Percentiles rank a stretch among this genome's conserved stretches.
Conservation (phyloP, 1,140 invertebrate species). For the Halictus rubicundus region DNA sequence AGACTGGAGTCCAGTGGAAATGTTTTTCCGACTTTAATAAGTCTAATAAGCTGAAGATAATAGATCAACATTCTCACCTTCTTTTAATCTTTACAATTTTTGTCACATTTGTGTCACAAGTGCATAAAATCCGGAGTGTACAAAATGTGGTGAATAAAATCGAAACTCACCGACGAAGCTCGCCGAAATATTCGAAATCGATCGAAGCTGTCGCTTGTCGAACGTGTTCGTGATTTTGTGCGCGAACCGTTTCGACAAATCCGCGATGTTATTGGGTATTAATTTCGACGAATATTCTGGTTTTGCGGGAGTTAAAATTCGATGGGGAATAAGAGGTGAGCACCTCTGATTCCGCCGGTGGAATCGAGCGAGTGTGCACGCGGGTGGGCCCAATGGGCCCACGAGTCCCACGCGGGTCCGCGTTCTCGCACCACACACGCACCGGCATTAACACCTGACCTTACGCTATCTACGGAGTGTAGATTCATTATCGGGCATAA, state of each 20-base stretch:
- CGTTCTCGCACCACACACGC: conserved; percentile 71
- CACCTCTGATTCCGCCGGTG: conserved; percentile 49
- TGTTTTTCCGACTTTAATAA: no score
- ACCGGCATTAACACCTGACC: conserved; percentile 75
- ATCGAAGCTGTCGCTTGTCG: neutral
- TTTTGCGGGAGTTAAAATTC: neutral
- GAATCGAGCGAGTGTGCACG: conserved; percentile 58
- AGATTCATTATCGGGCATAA: conserved; percentile 76
- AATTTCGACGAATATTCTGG: neutral
- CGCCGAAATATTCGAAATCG: neutral
- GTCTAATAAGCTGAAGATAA: no score
- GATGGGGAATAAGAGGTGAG: conserved; percentile 28
- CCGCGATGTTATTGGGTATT: neutral
- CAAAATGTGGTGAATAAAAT: no score
- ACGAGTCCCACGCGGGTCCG: conserved; percentile 71
- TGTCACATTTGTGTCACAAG: no score
- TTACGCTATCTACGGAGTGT: conserved; percentile 69
- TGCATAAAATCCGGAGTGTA: no score
- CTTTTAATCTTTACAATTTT: no score
- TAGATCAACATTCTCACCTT: no score
- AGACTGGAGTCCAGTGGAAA: no score
- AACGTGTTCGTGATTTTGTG: neutral
- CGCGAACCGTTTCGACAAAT: neutral
- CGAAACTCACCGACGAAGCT: no score
- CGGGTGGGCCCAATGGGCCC: conserved; percentile 71